Base-by-base conservation (phyloP, 2,113 vertebrate species). In the Grallaria varia region DNA sequence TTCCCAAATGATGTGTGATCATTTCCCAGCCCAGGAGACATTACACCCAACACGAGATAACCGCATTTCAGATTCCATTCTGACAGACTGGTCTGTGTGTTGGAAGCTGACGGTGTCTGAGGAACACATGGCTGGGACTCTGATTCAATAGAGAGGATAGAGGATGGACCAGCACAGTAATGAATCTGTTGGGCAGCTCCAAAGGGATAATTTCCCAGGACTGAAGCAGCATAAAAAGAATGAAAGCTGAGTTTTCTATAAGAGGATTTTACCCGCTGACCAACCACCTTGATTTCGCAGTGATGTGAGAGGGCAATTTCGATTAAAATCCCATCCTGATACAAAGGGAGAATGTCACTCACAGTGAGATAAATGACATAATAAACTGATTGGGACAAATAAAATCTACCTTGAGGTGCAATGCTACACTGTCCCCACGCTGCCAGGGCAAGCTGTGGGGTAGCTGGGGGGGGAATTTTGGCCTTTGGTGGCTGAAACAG, bases 1-100 rank as follows among this genome's bases (percentile, higher is more conserved):
- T 93, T 89, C 83, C 96, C 33, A 88, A 89, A 96, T 93, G 92
- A 92, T 92, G 47, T 93, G 90, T 93, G 95, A 97, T 96, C 93
- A 84, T 94, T 93, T 92, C 80, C 75, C 94, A 92, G 92, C 85
- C 79, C 84, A 93, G 75, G 59, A 96, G 91, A 94, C 93, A 94
- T 90, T 94, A 62, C 87, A 88, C 52, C 87, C 87, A 86, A 93
- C 68, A 75, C 0, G 7, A 96, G 92, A 95, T 96, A 93, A 93
- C 79, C 71, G 79, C 80, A 86, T 96, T 96, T 93, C 93, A 86
- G 92, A 59, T 93, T 78, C 86, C 87, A 15, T 88, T 76, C 75
- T 84, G 93, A 77, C 91, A 88, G 95, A 93, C 83, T 67, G 75
- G 63, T 39, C 90, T 47, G 75, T 71, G 90, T 16, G 7, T 58